Evolutionary conservation across 2,113 vertebrate genomes (phyloP).

Genomic region (Larimichthys crocea): DNA sequence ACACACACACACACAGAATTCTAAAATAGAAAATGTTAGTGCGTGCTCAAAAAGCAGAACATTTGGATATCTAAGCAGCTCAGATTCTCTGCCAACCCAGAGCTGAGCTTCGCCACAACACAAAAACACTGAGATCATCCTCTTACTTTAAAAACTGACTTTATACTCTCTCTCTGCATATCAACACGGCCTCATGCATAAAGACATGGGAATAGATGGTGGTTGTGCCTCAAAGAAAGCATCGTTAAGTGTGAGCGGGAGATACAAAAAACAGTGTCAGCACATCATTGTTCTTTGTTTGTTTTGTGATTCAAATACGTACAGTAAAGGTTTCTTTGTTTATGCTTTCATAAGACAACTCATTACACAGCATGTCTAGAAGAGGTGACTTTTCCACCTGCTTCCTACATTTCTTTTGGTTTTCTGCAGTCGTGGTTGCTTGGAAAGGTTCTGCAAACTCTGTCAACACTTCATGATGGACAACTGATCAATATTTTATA

Average conservation of each 20-base stretch:
- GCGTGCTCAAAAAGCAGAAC: background rate
- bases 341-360: background rate
- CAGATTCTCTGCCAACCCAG: background rate
- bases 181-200: background rate
- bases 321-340: background rate
- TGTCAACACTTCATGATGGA: conserved; percentile 52
- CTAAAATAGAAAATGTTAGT: background rate
- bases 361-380: background rate
- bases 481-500: conserved; percentile 54
- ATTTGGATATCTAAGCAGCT: conserved; percentile 3
- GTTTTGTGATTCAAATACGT: background rate
- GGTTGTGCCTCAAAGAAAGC: background rate
- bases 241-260: background rate
- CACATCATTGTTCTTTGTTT: background rate
- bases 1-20: background rate
- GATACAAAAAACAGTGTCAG: too few relatives aligned
- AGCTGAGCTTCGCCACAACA: background rate
- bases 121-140: background rate
- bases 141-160: background rate
- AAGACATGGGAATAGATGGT: background rate
- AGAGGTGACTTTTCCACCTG: background rate
- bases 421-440: background rate
- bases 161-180: background rate
- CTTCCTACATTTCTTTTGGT: background rate
- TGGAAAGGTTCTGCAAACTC: conserved; percentile 31